phyloP scores from a whole-genome alignment of 2,113 vertebrate species.

The Hucho hucho region DNA sequence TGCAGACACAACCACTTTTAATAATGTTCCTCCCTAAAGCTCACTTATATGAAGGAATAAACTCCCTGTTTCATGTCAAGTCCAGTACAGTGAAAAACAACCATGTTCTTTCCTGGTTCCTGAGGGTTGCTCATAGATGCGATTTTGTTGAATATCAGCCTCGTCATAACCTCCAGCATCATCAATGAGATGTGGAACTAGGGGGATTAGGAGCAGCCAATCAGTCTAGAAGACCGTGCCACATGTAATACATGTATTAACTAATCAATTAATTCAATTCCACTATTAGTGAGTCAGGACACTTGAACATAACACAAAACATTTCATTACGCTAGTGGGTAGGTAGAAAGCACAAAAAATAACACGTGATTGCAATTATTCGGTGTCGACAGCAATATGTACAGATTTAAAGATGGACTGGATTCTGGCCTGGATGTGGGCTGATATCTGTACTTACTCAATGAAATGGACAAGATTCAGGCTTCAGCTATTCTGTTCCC shows the following conservation, averaged over 20 bases:
- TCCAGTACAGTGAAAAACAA: not conserved
- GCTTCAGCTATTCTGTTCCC: slow-evolving; percentile 16
- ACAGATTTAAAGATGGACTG: slow-evolving; percentile 37
- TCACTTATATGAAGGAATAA: not conserved
- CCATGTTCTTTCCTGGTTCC: not conserved
- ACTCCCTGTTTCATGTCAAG: not conserved
- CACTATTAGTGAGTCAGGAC: not conserved
- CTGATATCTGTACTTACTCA: not conserved
- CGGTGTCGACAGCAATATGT: slow-evolving; percentile 64
- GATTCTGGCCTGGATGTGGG: not conserved
- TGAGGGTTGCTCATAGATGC: not conserved
- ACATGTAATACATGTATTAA: too few relatives aligned
- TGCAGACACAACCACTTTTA: not conserved
- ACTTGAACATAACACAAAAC: not conserved
- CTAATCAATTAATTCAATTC: not conserved
- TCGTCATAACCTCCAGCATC: not conserved
- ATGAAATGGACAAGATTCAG: slow-evolving; percentile 10
- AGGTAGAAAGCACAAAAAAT: slow-evolving; percentile 69
- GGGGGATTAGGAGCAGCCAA: not conserved
- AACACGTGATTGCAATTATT: slow-evolving; percentile 53
- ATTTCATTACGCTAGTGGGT: slow-evolving; percentile 52
- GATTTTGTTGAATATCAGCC: not conserved
- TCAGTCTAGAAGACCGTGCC: not conserved
- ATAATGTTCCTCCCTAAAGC: not conserved
- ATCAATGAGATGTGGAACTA: not conserved